Conservation (phyloP, 2,888 invertebrate species). For the Lamproptera curius region DNA sequence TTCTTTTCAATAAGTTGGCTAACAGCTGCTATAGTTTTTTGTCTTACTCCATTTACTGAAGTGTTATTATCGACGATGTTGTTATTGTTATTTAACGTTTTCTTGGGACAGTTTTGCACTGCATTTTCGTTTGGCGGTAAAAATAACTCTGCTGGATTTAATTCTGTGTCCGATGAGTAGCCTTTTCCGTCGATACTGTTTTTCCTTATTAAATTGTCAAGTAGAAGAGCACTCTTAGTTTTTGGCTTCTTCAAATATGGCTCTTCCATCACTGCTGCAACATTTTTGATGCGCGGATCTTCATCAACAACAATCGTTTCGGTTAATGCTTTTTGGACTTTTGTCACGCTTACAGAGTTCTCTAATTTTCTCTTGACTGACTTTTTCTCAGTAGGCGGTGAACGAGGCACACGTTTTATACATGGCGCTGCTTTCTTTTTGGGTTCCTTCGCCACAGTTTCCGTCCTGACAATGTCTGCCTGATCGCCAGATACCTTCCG, state of each 20-base stretch:
- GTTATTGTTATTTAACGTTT: conserved; percentile 69
- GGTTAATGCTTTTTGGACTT: conserved; percentile 51
- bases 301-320: conserved; percentile 43
- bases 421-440: conserved; percentile 48
- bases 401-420: conserved; percentile 42
- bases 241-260: conserved; percentile 50
- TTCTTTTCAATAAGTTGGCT: conserved; percentile 65
- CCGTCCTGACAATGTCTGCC: conserved; percentile 14
- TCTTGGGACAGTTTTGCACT: conserved; percentile 55
- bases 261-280: conserved; percentile 42
- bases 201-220: conserved; percentile 77
- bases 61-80: conserved; percentile 61
- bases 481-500: conserved; percentile 72
- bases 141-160: conserved; percentile 69
- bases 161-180: conserved; percentile 55
- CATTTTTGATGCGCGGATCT: conserved; percentile 46
- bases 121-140: conserved; percentile 58
- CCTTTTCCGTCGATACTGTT: conserved; percentile 72
- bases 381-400: conserved; percentile 58
- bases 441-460: conserved; percentile 23
- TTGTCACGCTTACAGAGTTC: conserved; percentile 35
- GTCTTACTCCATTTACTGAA: conserved; percentile 50
- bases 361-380: conserved; percentile 65
- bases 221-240: conserved; percentile 67
- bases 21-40: conserved; percentile 60